These are phyloP conservation scores for Argya squamiceps DNA, from an alignment of 2,797 vertebrate species.

Conservation along the genomic window DNA sequence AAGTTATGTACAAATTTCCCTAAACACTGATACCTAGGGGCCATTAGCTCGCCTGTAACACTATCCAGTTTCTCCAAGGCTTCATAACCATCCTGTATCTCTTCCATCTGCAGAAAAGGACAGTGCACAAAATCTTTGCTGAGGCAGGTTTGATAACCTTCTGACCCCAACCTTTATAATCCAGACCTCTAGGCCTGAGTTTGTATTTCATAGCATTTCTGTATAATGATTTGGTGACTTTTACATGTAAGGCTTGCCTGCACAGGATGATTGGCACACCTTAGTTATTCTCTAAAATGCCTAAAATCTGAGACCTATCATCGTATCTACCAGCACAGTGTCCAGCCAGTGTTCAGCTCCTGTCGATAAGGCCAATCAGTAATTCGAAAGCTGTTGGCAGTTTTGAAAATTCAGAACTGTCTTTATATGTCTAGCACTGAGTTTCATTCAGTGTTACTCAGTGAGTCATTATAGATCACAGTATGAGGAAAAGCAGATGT, in stretches of 20 bases:
- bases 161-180: neutral
- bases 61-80: neutral
- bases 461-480: neutral
- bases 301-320: neutral
- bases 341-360: neutral
- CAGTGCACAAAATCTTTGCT: neutral
- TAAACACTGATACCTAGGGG: neutral
- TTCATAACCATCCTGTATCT: neutral
- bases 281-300: neutral
- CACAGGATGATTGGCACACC: neutral
- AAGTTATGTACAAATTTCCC: neutral
- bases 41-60: neutral
- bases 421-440: neutral
- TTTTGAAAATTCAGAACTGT: neutral
- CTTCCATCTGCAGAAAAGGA: neutral
- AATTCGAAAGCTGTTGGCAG: neutral
- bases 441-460: neutral
- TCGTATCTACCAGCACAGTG: neutral
- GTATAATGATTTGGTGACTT: neutral
- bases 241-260: neutral
- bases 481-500: neutral
- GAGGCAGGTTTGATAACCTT: neutral
- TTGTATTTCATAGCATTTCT: neutral
- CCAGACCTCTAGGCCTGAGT: neutral
- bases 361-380: neutral